Evolutionary conservation across 2,113 vertebrate species (phyloP).

Genomic region (Oncorhynchus keta): DNA sequence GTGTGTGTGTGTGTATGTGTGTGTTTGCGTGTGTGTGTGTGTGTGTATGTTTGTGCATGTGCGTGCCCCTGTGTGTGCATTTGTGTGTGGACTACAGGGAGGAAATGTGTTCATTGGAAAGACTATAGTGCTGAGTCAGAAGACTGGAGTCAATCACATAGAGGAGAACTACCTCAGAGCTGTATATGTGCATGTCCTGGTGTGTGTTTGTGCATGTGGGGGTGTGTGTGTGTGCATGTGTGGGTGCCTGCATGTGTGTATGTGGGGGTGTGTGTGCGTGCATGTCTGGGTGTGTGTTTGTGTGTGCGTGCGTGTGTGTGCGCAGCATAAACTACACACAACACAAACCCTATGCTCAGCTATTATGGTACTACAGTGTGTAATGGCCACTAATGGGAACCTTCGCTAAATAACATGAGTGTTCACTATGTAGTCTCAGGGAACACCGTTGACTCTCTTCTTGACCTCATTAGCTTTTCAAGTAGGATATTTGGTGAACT

Average conservation of each 20-base stretch:
- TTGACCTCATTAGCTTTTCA: not conserved
- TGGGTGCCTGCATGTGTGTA: not conserved
- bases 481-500: not conserved
- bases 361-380: not conserved
- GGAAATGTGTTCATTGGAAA: not conserved
- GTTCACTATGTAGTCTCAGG: not conserved
- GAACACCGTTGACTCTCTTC: not conserved
- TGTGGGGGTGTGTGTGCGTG: too few species aligned
- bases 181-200: too few species aligned
- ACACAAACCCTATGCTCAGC: slow-evolving; percentile 21
- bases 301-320: not conserved
- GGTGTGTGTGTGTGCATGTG: not conserved
- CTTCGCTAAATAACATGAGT: slow-evolving; percentile 5
- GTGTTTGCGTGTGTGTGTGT: fast-evolving
- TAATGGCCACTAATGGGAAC: not conserved
- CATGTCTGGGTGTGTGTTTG: too few species aligned
- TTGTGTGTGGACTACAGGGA: too few species aligned
- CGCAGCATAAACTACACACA: not conserved
- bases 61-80: too few species aligned
- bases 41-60: too few species aligned
- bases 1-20: not conserved
- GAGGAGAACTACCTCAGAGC: not conserved
- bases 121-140: slow-evolving; percentile 56
- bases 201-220: too few species aligned
- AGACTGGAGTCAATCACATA: slow-evolving; percentile 24